Evolutionary conservation across 2,888 invertebrate species (phyloP).

Genomic region (Abrostola triplasia): DNA sequence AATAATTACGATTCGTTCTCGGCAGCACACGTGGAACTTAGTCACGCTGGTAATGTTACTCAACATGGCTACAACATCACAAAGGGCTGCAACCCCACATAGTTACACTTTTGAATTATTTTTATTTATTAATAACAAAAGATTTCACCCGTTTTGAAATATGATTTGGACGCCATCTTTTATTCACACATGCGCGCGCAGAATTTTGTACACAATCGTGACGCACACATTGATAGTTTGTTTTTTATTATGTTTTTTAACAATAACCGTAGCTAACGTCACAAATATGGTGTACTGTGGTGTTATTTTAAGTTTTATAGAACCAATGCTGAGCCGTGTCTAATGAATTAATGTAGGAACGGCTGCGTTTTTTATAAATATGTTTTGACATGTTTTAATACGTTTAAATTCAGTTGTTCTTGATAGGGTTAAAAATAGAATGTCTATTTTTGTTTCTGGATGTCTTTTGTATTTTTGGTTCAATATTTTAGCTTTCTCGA

Average conservation of each 20-base stretch:
- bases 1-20: slow-evolving; percentile 48
- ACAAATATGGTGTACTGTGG: slow-evolving; percentile 61
- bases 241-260: slow-evolving; percentile 60
- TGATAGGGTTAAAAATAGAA: slow-evolving; percentile 18
- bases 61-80: slow-evolving; percentile 76
- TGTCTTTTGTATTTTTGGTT: not conserved
- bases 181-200: slow-evolving; percentile 66
- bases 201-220: slow-evolving; percentile 54
- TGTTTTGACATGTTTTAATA: slow-evolving; percentile 77
- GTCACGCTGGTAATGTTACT: slow-evolving; percentile 81
- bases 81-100: slow-evolving; percentile 66
- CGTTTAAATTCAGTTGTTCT: slow-evolving; percentile 60
- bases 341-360: slow-evolving; percentile 62
- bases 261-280: slow-evolving; percentile 72
- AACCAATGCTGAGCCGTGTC: slow-evolving; percentile 59
- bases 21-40: slow-evolving; percentile 56
- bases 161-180: slow-evolving; percentile 87
- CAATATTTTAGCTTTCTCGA: not conserved
- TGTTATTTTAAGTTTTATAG: slow-evolving; percentile 62
- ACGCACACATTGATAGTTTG: slow-evolving; percentile 55
- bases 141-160: slow-evolving; percentile 87
- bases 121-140: slow-evolving; percentile 87
- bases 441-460: slow-evolving; percentile 1
- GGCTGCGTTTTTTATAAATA: slow-evolving; percentile 56
- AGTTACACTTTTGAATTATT: slow-evolving; percentile 81